Evolutionary conservation across 30 jellyfish, hydroid and myxozoan species (phyloP).

Genomic region (Chrysaora quinquecirrha): DNA sequence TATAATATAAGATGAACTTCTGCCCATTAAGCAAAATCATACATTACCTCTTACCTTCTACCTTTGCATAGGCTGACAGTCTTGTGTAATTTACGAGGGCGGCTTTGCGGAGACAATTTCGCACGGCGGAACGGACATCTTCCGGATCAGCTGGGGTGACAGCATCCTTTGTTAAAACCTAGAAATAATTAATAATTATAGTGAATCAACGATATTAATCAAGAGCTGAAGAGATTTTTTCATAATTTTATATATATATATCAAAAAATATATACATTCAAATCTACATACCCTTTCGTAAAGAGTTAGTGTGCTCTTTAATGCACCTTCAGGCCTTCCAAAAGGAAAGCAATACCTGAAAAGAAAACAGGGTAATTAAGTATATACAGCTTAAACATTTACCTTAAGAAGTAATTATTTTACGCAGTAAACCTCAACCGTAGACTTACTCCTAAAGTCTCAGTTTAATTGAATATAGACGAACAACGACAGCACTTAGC

Average conservation of each 20-base stretch:
- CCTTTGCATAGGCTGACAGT: constrained; percentile 87
- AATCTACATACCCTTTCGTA: constrained; percentile 93
- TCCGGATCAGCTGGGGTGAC: constrained; percentile 82
- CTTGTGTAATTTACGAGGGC: constrained; percentile 95
- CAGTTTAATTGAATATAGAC: no score
- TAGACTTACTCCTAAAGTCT: no score
- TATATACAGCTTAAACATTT: not conserved
- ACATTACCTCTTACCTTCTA: constrained; percentile 89
- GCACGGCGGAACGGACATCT: constrained; percentile 79
- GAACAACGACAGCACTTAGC: no score
- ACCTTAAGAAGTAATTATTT: not conserved
- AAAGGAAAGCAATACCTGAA: constrained; percentile 93
- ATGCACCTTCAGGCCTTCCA: constrained; percentile 98
- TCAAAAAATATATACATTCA: no score
- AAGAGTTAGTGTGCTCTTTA: constrained; percentile 82
- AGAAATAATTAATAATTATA: not conserved
- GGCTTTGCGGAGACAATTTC: constrained; percentile 88
- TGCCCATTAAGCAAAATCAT: no score
- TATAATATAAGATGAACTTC: no score
- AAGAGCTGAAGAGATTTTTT: no score
- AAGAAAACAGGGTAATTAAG: not conserved
- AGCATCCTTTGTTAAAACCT: constrained; percentile 88
- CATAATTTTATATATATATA: no score
- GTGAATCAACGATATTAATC: not conserved
- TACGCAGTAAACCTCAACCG: no score